Conservation (phyloP, 2,113 vertebrate genomes). For the Procavia capensis region DNA sequence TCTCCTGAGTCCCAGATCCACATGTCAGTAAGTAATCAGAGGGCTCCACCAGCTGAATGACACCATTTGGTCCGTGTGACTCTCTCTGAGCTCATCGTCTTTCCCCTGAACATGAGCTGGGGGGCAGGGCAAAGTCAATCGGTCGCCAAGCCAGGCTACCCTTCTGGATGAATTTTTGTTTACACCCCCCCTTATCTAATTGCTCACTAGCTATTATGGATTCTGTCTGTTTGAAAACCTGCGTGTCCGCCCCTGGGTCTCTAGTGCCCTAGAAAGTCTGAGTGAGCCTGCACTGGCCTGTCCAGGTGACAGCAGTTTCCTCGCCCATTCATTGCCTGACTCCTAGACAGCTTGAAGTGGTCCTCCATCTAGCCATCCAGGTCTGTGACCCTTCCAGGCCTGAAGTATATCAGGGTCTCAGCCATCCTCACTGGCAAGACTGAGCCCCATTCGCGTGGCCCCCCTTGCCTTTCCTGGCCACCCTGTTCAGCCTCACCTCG, state of each 20-base stretch:
- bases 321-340: background rate
- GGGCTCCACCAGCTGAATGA: background rate
- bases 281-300: background rate
- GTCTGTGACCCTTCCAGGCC: background rate
- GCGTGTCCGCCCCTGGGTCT: background rate
- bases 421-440: no score
- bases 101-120: no score
- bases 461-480: fast-evolving
- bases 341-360: no score
- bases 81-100: background rate
- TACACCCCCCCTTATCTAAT: no score
- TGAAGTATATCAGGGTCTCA: background rate
- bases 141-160: background rate
- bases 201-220: background rate
- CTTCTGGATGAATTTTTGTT: background rate
- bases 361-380: background rate
- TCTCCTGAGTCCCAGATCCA: background rate
- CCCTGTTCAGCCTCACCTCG: background rate
- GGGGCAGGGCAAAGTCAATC: background rate
- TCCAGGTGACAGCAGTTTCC: no score
- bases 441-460: background rate
- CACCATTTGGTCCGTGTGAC: fast-evolving
- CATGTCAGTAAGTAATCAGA: fast-evolving
- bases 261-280: background rate
- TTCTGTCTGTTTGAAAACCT: background rate